phyloP scores from a whole-genome alignment of 1,140 invertebrate genomes.

The Drosophila leontia region DNA sequence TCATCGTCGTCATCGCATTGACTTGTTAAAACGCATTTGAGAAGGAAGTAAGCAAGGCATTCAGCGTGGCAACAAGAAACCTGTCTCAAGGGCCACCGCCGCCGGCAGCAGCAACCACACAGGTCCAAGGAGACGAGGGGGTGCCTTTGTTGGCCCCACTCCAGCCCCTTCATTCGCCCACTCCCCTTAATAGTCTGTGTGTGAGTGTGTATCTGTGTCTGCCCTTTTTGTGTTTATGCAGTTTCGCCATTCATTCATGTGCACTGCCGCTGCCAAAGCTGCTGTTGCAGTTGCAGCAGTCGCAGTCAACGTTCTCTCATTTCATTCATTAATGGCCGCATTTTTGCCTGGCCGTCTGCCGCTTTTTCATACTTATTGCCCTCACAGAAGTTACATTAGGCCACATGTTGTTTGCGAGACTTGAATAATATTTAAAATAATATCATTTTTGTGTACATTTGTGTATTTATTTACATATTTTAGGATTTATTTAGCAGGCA shows the following conservation, averaged over 20 bases:
- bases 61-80: constrained; percentile 37
- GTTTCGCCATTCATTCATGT: constrained; percentile 72
- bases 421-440: neutral
- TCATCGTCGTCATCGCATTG: constrained; percentile 63
- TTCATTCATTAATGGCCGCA: constrained; percentile 78
- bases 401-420: neutral
- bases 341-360: constrained; percentile 59
- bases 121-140: constrained; percentile 6
- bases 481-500: no score
- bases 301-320: constrained; percentile 54
- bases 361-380: constrained; percentile 35
- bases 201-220: constrained; percentile 47
- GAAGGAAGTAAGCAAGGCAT: constrained; percentile 58
- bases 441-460: no score
- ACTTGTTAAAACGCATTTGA: constrained; percentile 70
- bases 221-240: constrained; percentile 64
- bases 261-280: constrained; percentile 28
- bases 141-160: constrained; percentile 30
- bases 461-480: no score
- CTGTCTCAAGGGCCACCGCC: constrained; percentile 49
- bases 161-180: constrained; percentile 1
- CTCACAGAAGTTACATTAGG: constrained; percentile 29
- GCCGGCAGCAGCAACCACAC: constrained; percentile 5
- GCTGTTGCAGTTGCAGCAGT: constrained; percentile 33
- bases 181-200: constrained; percentile 16